Base-by-base conservation (phyloP, 2,113 vertebrate species). In the Hemiprocne comata region DNA sequence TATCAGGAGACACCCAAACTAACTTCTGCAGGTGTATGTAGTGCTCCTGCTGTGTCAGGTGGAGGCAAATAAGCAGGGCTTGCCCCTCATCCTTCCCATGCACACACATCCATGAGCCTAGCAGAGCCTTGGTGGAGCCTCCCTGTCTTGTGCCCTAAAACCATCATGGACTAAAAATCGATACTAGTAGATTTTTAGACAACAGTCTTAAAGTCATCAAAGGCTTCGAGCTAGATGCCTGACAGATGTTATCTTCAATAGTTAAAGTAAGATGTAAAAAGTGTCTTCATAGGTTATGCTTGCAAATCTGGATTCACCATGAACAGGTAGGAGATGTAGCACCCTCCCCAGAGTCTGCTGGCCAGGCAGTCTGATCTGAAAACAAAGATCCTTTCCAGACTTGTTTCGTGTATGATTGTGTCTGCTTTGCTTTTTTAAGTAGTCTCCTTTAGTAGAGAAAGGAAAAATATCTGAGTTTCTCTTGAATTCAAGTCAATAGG, bases 91-190 rank as follows among this genome's bases (percentile, higher is more conserved):
- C 21, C 28, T 28, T 79, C 18, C n/a, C 34, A 7, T 23, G 48
- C 11, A 21, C 28, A 57, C 17, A 31, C 0, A 3, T 28, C 1
- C 0, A 42, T 21, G 46, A 94, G 6, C 54, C n/a, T 26, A 9
- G 3, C 34, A 54, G 64, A 85, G 23, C 50, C 17, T 66, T 46
- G 6, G 5, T 40, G 66, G 71, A 90, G 25, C 38, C 65, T 86
- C 5, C 1, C 10, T 86, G 76, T 76, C 75, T 85, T 2, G 0
- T 29, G 23, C 13, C 31, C 55, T 83, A 46, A 76, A 90, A 38
- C 3, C 54, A 26, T 7, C 75, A 58, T 1, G 4, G 17, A 17
- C 44, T 62, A n/a, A 13, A 89, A 93, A 42, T 58, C 12, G 0
- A 23, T 51, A 36, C 50, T 38, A 33, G 28, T 18, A 87, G 50